Evolutionary conservation across 2,797 vertebrate species (phyloP), one percentile per base, ranked within the genome.

Genomic region (Phoxinus dragarum): DNA sequence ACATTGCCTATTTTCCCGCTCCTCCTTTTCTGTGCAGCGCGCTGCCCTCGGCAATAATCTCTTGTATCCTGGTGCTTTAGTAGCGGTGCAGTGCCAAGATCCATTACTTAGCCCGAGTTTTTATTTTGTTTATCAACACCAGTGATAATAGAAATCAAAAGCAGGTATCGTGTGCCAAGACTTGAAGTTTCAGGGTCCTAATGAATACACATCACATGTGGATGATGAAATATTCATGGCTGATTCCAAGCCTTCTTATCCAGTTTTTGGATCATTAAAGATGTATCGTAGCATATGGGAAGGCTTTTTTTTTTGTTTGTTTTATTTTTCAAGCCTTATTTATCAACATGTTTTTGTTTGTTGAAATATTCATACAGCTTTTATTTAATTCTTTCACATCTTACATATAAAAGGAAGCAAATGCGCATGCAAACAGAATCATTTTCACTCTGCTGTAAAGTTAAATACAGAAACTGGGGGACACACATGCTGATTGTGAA

Each of bases 361-460:
- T 96, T 96, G 94, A 96, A 96, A 96, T 95, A 96, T 96, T 96
- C 93, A 96, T 96, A 94, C 88, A 89, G 93, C 93, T 96, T 95
- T 96, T 95, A 95, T 96, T 95, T 95, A 95, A 96, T 96, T 96
- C 95, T 96, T 95, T 96, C 95, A 95, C 94, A 96, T 96, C 95
- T 95, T 93, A 94, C 94, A 93, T 95, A 94, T 95, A 95, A 96
- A 95, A 96, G 94, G 94, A 93, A 94, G 94, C 94, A 95, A 96
- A 94, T 96, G 90, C 89, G 91, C 90, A 94, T 93, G 93, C 94
- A 95, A 95, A 94, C 93, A 95, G 93, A 95, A 95, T 94, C 93
- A 93, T 95, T 95, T 95, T 95, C 94, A 92, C 93, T 89, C 93
- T 92, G 93, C 95, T 95, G 94, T 94, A 95, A 94, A 95, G 94